A percentile compares a stretch with the other conserved stretches of the same genome.
Evolutionary conservation across 2,113 vertebrate genomes (phyloP).

Genomic region (Orcinus orca): DNA sequence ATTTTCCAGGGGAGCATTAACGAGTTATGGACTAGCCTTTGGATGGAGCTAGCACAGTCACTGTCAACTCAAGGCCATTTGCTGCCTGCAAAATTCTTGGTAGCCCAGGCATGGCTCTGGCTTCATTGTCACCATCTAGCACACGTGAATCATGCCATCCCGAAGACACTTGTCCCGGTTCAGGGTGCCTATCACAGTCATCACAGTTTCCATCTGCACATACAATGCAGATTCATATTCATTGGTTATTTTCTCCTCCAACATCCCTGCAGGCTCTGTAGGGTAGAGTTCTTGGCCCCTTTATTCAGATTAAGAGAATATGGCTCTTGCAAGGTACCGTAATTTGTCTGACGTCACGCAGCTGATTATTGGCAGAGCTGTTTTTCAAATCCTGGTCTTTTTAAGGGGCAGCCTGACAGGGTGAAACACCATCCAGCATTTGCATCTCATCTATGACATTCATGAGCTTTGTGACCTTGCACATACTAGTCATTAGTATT

Average conservation of each 20-base stretch:
- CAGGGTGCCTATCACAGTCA: background rate
- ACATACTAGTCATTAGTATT: background rate
- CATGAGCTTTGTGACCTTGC: background rate
- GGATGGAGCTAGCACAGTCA: background rate
- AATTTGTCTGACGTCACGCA: background rate
- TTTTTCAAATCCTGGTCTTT: background rate
- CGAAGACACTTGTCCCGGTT: background rate
- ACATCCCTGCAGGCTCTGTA: background rate
- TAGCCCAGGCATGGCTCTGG: background rate
- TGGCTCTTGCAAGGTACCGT: background rate
- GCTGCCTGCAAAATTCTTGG: background rate
- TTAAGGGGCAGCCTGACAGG: background rate
- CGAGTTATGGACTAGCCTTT: background rate
- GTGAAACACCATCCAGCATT: background rate
- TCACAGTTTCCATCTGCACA: background rate
- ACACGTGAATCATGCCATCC: background rate
- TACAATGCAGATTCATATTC: background rate
- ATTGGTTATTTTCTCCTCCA: background rate
- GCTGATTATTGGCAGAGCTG: background rate
- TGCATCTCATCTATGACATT: background rate
- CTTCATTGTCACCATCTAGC: background rate
- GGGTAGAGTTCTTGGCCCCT: background rate
- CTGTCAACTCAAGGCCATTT: constrained; percentile 23
- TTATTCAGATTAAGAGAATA: background rate
- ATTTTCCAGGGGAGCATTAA: constrained; percentile 1